These are phyloP conservation scores for Dicrostonyx torquatus DNA, from an alignment of 2,797 vertebrate species.

Conservation along the genomic window DNA sequence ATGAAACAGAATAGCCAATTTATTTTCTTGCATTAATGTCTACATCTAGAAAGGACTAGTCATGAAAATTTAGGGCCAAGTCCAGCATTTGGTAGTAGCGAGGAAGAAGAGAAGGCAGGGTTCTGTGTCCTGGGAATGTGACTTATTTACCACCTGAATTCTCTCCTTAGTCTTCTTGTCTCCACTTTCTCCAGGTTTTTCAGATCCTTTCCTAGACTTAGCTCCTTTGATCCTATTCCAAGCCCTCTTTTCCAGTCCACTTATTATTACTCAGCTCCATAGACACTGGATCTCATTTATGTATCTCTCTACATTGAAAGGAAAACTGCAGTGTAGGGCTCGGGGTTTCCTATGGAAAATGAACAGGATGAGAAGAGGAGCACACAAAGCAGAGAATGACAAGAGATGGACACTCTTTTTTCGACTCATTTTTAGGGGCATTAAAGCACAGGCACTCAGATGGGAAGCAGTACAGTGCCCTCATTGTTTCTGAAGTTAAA, in stretches of 20 bases:
- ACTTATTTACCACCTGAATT: not conserved
- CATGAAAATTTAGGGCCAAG: not conserved
- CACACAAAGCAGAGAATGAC: not conserved
- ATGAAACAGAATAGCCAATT: not conserved
- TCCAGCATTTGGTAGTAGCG: not conserved
- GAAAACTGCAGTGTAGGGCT: not conserved
- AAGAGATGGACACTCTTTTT: not conserved
- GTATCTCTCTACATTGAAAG: not conserved
- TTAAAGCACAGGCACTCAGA: not conserved
- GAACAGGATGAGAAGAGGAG: rapidly evolving
- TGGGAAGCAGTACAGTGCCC: not conserved
- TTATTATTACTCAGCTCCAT: not conserved
- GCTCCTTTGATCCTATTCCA: not conserved
- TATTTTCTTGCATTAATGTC: constrained; percentile 18
- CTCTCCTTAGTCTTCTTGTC: not conserved
- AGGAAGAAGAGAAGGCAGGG: not conserved
- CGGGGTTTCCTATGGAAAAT: not conserved
- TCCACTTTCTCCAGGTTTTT: not conserved
- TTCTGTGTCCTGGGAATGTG: not conserved
- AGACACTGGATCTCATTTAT: not conserved
- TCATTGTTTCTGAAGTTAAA: not conserved
- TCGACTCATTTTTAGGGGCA: not conserved
- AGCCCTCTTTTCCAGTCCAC: not conserved
- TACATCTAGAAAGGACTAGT: not conserved
- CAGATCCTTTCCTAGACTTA: not conserved